phyloP scores from a whole-genome alignment of 1,140 invertebrate species.

The Ladona fulva region DNA sequence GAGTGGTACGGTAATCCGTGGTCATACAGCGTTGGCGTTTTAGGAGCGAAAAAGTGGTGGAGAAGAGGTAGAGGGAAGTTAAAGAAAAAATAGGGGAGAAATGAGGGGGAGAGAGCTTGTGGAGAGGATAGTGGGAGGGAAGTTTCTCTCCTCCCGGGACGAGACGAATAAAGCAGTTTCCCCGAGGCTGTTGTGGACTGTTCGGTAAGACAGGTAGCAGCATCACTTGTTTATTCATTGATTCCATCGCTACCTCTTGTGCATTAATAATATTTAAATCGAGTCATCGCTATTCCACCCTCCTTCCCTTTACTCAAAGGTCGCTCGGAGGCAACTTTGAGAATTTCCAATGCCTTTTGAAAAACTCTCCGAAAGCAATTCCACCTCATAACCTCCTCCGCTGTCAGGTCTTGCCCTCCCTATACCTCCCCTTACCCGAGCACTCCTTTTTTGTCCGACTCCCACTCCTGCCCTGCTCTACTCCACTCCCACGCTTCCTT shows the following conservation, averaged over 20 bases:
- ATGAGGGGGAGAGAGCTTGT: neutral
- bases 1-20: too few species aligned
- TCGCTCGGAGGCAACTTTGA: neutral
- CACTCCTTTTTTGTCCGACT: neutral
- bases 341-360: neutral
- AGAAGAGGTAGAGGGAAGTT: neutral
- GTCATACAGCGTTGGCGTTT: too few species aligned
- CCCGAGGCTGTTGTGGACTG: neutral
- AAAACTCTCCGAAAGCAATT: neutral
- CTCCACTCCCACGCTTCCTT: neutral
- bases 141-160: too few species aligned
- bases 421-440: neutral
- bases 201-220: conserved; percentile 7
- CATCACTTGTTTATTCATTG: conserved; percentile 10
- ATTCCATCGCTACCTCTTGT: conserved; percentile 1
- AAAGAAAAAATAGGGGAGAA: too few species aligned
- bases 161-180: neutral
- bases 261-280: conserved; percentile 11
- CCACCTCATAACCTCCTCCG: neutral
- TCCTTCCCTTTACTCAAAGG: neutral
- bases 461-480: too few species aligned
- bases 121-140: neutral
- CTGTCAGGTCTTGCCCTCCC: neutral
- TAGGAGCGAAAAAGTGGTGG: neutral
- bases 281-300: conserved; percentile 5